Base-by-base conservation (phyloP, 2,113 vertebrate species). In the Catharus bicknelli region DNA sequence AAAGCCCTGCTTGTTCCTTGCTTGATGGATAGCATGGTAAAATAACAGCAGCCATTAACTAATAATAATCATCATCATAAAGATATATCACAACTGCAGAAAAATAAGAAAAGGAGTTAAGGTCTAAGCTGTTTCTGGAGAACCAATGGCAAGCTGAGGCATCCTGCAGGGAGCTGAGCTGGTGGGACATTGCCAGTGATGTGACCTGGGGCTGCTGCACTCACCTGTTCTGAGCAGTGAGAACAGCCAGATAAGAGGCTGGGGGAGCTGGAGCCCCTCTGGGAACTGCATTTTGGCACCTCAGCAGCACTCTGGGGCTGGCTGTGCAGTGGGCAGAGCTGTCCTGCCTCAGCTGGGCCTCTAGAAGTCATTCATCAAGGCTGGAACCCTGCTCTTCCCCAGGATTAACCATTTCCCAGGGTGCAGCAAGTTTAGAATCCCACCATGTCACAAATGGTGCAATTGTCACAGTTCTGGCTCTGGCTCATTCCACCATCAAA, bases 281-380 rank as follows among this genome's bases (percentile, higher is more conserved):
- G 51, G 47, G 38, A 50, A 36, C 84, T 58, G 36, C 19, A 2
- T 2, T 4, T 5, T 42, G 43, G 50, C 23, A 2, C 51, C 40
- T 38, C 34, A 43, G 66, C 53, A 63, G 4, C 3, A 0, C 13
- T 11, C 48, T 63, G 0, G 2, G 30, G 58, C 51, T 21, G 36
- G 50, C 42, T 90, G n/a, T 26, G 63, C 47, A 0, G 0, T 30
- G 9, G n/a, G 70, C 74, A 79, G 45, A 0, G 0, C 58, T 2
- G 10, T 57, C 72, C 53, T 62, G 83, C 32, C 68, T 70, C 13
- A 2, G 19, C 53, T 82, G 61, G 21, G 36, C 15, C 45, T 67
- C 82, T 43, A 17, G 16, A 54, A 57, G 38, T 48, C 66, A 27
- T 87, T 82, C 55, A 85, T 87, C 51, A 54, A n/a, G 55, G 42